phyloP scores from a whole-genome alignment of 1,140 invertebrate genomes.

The Eurytemora carolleeae region DNA sequence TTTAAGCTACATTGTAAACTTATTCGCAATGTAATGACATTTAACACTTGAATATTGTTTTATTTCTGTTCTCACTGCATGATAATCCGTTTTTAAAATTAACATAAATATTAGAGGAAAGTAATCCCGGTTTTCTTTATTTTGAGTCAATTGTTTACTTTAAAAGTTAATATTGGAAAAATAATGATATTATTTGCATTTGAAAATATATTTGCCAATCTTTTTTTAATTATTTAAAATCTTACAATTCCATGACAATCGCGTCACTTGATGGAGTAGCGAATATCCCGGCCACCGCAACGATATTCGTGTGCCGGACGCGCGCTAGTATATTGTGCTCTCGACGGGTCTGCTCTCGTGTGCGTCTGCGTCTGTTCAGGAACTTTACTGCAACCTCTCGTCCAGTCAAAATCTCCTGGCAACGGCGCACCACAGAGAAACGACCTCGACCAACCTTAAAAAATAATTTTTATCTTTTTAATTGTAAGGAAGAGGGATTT shows the following conservation, averaged over 20 bases:
- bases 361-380: conserved; percentile 37
- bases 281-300: conserved; percentile 47
- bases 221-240: conserved; percentile 21
- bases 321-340: conserved; percentile 44
- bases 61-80: too few species aligned
- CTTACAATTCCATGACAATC: conserved; percentile 53
- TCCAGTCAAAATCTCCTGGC: conserved; percentile 37
- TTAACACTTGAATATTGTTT: too few species aligned
- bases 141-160: background rate
- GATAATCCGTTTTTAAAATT: too few species aligned
- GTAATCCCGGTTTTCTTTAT: background rate
- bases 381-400: conserved; percentile 55
- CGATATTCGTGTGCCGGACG: conserved; percentile 44
- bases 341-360: conserved; percentile 31
- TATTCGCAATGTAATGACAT: too few species aligned
- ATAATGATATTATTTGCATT: conserved; percentile 10
- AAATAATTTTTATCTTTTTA: too few species aligned
- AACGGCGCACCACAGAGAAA: conserved; percentile 27
- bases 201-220: too few species aligned
- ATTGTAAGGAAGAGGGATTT: conserved; percentile 16
- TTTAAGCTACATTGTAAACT: too few species aligned
- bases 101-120: background rate
- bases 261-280: conserved; percentile 44
- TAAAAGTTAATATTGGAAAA: background rate
- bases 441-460: conserved; percentile 48